Evolutionary conservation across 2,113 vertebrate genomes (phyloP), one percentile per base, ranked within the genome.

Genomic region (Prionailurus viverrinus): DNA sequence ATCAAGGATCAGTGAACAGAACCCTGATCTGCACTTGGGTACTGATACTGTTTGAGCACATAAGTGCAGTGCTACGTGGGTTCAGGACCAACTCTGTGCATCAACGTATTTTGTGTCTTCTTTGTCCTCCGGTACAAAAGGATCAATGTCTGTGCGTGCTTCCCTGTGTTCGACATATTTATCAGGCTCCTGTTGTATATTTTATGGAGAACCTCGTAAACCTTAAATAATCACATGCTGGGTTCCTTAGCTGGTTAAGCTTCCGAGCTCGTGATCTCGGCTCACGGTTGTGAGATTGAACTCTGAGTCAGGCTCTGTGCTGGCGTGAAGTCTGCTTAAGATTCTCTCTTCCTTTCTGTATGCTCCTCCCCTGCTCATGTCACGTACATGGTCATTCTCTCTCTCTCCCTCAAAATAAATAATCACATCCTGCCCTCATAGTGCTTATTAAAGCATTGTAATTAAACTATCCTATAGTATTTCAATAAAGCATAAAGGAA

Each of bases 41-140:
- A 18, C 58, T 10, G 0, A 25, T 11, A 36, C n/a, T 51, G 1
- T 1, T 5, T 23, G 8, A 85, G 33, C 55, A 19, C 39, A 0
- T 15, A 4, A 39, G 0, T 1, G 3, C 73, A 55, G 0, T 10
- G 68, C 39, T 74, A 0, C 6, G 0, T 10, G 18, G 41, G 76
- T 23, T 73, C 66, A 93, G 89, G 90, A 51, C 29, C 23, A 36
- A 7, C 33, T 76, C 27, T 55, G 3, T 15, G 1, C 9, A 15
- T 7, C 61, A 92, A 41, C 9, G 36, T 36, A 1, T 15, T 21
- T 66, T 74, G 53, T 65, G 66, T 91, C 66, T 53, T 45, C 29
- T 29, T 82, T 84, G n/a, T 48, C 41, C 78, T 85, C 25, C 58
- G n/a, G 63, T 41, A n/a, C 36, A 3, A 23, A 65, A 83, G 65